phyloP scores from a whole-genome alignment of 2,113 vertebrate genomes.

The Percopsis transmontana region DNA sequence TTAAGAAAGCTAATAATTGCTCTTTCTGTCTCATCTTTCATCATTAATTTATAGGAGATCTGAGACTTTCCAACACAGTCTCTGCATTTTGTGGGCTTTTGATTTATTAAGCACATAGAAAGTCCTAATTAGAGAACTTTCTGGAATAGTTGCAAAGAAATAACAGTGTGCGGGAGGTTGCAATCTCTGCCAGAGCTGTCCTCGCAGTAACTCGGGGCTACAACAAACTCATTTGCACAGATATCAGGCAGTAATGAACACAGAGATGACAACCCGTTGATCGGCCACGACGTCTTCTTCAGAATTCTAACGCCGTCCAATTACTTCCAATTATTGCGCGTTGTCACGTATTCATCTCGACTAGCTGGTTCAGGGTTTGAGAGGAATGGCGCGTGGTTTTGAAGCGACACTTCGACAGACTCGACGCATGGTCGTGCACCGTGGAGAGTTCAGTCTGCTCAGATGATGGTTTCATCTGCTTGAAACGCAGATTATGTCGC shows the following conservation, averaged over 20 bases:
- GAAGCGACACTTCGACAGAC: too few relatives aligned
- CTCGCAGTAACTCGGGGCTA: conserved; percentile 10
- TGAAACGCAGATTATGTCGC: too few relatives aligned
- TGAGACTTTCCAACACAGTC: conserved; percentile 28
- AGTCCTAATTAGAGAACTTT: conserved; percentile 66
- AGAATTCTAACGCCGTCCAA: conserved; percentile 51
- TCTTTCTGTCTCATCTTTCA: conserved; percentile 67
- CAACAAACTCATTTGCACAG: conserved; percentile 50
- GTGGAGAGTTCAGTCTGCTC: too few relatives aligned
- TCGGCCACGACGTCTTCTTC: conserved; percentile 33
- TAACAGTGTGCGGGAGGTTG: background rate
- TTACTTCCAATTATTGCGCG: conserved; percentile 63
- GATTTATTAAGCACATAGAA: conserved; percentile 56
- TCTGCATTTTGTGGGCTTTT: too few relatives aligned
- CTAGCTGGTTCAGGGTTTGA: conserved; percentile 28
- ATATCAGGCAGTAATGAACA: conserved; percentile 22
- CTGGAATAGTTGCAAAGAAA: conserved; percentile 32
- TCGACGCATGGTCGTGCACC: too few relatives aligned
- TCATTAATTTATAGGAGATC: conserved; percentile 63
- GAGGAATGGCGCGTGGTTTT: background rate
- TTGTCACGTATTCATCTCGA: conserved; percentile 47
- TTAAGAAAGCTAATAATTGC: conserved; percentile 73
- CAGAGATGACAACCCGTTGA: conserved; percentile 49
- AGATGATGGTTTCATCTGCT: too few relatives aligned
- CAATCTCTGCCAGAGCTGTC: background rate